Conservation (phyloP, 2,888 invertebrate species). For the Tetanocera ferruginea region DNA sequence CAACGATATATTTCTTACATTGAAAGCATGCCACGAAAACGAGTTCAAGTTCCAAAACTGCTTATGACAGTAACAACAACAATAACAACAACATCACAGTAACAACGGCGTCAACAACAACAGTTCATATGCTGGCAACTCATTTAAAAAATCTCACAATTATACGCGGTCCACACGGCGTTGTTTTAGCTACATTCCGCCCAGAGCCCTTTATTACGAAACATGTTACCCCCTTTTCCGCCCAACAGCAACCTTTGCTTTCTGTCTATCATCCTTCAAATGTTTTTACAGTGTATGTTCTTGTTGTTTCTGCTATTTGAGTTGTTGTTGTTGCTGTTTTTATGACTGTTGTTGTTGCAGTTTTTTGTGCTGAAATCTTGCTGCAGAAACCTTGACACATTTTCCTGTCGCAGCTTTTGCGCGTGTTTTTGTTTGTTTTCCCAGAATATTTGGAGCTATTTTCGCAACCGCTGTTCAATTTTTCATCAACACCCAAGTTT, state of each 20-base stretch:
- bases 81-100: background rate
- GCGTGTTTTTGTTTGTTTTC: background rate
- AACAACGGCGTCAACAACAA: background rate
- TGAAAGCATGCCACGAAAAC: background rate
- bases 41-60: slow-evolving; percentile 4
- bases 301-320: background rate
- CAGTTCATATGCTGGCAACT: background rate
- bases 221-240: background rate
- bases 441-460: background rate
- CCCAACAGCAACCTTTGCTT: background rate
- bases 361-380: background rate
- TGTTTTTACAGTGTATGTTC: background rate
- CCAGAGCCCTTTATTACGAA: background rate
- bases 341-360: background rate
- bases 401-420: background rate
- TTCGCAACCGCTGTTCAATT: background rate
- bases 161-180: background rate
- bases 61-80: background rate
- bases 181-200: background rate
- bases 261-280: slow-evolving; percentile 12
- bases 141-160: background rate
- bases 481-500: background rate
- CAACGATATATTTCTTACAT: background rate
- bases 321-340: background rate
- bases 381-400: slow-evolving; percentile 26